A percentile compares a stretch with the other conserved stretches of the same genome.
Conservation (phyloP, 2,888 invertebrate genomes). For the Ctena decussata region DNA sequence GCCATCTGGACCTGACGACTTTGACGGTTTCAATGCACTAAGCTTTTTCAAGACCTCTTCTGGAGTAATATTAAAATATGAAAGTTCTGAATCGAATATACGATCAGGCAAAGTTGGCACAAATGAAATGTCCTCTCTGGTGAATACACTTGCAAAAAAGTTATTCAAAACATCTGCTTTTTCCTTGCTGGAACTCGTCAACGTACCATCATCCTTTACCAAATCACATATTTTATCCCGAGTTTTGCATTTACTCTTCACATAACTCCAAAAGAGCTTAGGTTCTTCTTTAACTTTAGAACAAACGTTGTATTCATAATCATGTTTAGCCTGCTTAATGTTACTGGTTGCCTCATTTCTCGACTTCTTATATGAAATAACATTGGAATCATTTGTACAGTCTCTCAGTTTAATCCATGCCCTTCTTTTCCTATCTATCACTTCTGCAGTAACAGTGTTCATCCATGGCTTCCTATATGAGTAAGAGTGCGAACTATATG, state of each 20-base stretch:
- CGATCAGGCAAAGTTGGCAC: not conserved
- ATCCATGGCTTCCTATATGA: no score
- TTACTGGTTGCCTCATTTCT: not conserved
- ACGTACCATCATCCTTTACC: not conserved
- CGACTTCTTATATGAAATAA: not conserved
- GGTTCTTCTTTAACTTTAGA: not conserved
- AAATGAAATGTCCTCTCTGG: not conserved
- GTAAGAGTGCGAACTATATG: no score
- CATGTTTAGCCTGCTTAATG: not conserved
- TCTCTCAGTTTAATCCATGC: no score
- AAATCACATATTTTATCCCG: slow-evolving; percentile 11
- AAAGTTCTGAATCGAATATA: not conserved
- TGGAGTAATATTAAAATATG: not conserved
- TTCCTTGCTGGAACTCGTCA: not conserved
- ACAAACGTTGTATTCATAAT: slow-evolving; percentile 1
- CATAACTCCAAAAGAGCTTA: slow-evolving; percentile 6
- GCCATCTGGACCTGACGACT: slow-evolving; percentile 10
- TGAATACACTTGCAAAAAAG: slow-evolving; percentile 15
- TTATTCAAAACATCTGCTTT: slow-evolving; percentile 13
- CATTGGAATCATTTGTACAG: not conserved
- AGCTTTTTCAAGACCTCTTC: not conserved
- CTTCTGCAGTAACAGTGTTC: no score
- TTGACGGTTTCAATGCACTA: not conserved
- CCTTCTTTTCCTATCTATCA: no score
- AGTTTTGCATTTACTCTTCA: slow-evolving; percentile 10